Evolutionary conservation across 2,113 vertebrate genomes (phyloP).

Genomic region (Tylochromis polylepis): DNA sequence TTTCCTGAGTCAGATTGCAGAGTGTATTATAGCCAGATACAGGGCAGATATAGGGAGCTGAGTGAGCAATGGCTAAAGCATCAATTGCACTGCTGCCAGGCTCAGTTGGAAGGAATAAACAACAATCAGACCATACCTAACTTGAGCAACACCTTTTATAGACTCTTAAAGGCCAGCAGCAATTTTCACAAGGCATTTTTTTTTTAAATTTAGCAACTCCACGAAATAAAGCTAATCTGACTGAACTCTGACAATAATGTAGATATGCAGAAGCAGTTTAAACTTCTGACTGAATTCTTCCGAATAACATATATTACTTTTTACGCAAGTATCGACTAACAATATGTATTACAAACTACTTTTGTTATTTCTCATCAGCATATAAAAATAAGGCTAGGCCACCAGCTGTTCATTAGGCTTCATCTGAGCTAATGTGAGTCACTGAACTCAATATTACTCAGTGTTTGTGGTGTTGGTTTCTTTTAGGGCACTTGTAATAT

Average conservation of each 20-base stretch:
- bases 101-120: neutral
- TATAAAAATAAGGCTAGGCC: neutral
- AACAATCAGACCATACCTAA: constrained; percentile 26
- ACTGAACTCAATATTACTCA: neutral
- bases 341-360: neutral
- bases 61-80: constrained; percentile 32
- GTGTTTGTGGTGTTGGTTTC: neutral
- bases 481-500: neutral
- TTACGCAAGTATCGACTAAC: neutral
- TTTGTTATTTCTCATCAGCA: neutral
- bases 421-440: neutral
- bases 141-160: constrained; percentile 18
- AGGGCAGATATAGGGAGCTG: constrained; percentile 3
- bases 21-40: constrained; percentile 15
- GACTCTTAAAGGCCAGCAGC: neutral
- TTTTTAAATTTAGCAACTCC: neutral
- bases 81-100: constrained; percentile 32
- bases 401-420: neutral
- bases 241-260: neutral
- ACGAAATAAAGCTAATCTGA: neutral
- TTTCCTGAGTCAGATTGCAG: constrained; percentile 14
- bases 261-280: neutral
- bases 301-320: neutral
- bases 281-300: neutral
- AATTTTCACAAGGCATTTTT: neutral